A percentile compares a stretch with the other conserved stretches of the same genome.
Conservation (phyloP, 2,797 vertebrate genomes). For the Melanogrammus aeglefinus region DNA sequence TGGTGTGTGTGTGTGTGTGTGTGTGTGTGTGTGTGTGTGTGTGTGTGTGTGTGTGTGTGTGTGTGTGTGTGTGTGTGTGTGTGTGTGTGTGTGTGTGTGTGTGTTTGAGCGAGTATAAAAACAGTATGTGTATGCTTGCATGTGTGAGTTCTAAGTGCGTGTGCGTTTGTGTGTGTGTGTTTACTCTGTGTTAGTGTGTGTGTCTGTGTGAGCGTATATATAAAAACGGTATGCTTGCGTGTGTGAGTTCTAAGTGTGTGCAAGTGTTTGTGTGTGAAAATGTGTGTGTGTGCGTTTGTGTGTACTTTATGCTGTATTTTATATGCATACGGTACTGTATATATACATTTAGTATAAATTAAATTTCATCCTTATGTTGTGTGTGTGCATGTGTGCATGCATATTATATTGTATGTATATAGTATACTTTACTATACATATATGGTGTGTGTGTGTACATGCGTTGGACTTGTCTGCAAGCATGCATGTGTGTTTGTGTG, state of each 20-base stretch:
- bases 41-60: conserved; percentile 13
- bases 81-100: conserved; percentile 17
- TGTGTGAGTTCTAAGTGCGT: neutral
- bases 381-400: no score
- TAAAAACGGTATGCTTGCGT: neutral
- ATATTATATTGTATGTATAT: no score
- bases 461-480: no score
- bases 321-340: neutral
- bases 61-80: conserved; percentile 9
- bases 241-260: neutral
- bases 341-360: no score
- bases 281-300: neutral
- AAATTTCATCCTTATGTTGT: no score
- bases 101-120: neutral
- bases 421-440: neutral
- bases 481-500: conserved; percentile 24
- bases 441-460: conserved; percentile 14
- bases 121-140: conserved; percentile 11
- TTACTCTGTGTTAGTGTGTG: neutral
- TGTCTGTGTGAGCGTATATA: neutral
- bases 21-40: conserved; percentile 16
- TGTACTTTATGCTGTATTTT: neutral
- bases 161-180: neutral
- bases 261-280: neutral
- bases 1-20: conserved; percentile 9